Base-by-base conservation (phyloP, 2,113 vertebrate genomes). In the Sphaerodactylus townsendi region DNA sequence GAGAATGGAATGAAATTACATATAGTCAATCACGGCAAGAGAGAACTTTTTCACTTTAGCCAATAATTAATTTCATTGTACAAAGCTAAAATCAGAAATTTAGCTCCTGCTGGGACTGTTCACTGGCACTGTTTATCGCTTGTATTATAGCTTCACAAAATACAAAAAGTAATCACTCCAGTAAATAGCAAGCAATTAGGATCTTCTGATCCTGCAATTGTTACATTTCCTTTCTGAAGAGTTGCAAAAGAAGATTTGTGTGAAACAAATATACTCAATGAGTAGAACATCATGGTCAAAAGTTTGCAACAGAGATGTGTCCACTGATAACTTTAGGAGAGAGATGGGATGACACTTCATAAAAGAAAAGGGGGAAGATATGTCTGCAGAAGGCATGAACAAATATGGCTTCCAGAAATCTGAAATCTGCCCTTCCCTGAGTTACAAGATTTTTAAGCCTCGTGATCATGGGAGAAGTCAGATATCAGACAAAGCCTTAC, bases 21-120 rank as follows among this genome's bases (percentile, higher is more conserved):
- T 53, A 59, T 79, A 70, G 72, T 62, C 70, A 75, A 80, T 84
- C 30, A 41, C 3, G 33, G 68, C 69, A 64, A 81, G 15, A 71
- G 56, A 50, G 35, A 66, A 41, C 80, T 65, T 50, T 25, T 48
- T 50, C 15, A 15, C 50, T 75, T 84, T 76, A 56, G 68, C 30
- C 30, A 44, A 64, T 81, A 84, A 75, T 76, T 81, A 84, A 84
- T 81, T 71, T 65, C 25, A 71, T 62, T 71, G 15, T 23, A 37
- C 23, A 75, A 46, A 71, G 56, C 75, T 74, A 39, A 69, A 69
- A 70, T 62, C 41, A 75, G 17, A 78, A 88, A 39, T 44, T 6
- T 19, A 70, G 37, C n/a, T 70, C 62, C 53, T 53, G 41, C 64
- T 46, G 80, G 76, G 70, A 75, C 10, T 10, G 68, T 33, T 85